Percentiles rank a stretch among this genome's conserved stretches.
Conservation (phyloP, 2,888 invertebrate species). For the Sturmia bella region DNA sequence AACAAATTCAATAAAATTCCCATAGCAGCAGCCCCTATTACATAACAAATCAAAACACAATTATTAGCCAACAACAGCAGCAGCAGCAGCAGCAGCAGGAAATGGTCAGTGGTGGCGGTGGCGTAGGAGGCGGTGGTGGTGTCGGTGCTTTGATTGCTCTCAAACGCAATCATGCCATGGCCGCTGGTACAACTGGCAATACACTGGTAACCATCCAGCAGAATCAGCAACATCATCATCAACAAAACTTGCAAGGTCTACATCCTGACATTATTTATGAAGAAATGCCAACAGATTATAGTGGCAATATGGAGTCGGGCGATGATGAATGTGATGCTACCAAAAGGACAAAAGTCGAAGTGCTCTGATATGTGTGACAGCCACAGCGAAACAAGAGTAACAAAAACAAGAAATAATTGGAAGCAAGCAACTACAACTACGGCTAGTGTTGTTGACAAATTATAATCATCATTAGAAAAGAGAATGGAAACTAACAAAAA, state of each 20-base stretch:
- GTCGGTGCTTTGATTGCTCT: constrained; percentile 79
- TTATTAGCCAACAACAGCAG: constrained; percentile 68
- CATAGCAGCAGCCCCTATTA: constrained; percentile 79
- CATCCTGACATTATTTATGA: constrained; percentile 79
- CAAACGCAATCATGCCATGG: constrained; percentile 79
- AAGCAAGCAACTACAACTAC: constrained; percentile 56
- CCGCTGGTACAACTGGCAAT: constrained; percentile 73
- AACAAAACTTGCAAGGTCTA: constrained; percentile 72
- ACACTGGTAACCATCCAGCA: constrained; percentile 70
- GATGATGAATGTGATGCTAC: constrained; percentile 79
- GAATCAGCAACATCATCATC: constrained; percentile 74
- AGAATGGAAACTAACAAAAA: constrained; percentile 63
- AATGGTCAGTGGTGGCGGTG: constrained; percentile 60
- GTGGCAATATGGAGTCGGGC: constrained; percentile 78
- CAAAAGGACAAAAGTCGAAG: constrained; percentile 81
- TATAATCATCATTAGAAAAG: constrained; percentile 71
- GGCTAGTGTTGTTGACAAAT: constrained; percentile 74
- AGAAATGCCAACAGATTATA: constrained; percentile 80
- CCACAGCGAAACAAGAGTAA: constrained; percentile 22
- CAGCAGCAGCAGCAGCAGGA: constrained; percentile 68
- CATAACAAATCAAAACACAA: constrained; percentile 78
- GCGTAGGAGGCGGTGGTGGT: constrained; percentile 70
- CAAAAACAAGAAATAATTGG: constrained; percentile 10
- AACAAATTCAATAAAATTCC: not conserved
- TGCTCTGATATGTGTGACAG: constrained; percentile 78